These are phyloP conservation scores for Pollenia labialis DNA, from an alignment of 2,888 invertebrate genomes.

Conservation along the genomic window DNA sequence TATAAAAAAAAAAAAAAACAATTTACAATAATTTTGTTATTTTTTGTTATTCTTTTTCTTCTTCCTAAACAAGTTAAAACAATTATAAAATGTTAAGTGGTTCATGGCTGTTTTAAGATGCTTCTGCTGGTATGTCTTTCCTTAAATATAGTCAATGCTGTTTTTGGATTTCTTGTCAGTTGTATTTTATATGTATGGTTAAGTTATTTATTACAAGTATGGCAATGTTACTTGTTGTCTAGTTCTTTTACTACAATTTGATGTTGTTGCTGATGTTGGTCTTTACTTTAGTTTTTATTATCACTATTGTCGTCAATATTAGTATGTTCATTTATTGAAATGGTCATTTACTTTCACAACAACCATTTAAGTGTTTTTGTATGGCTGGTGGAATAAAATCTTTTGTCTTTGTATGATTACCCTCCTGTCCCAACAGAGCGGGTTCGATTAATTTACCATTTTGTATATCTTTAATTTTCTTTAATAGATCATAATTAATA, in stretches of 20 bases:
- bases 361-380: conserved; percentile 85
- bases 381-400: conserved; percentile 93
- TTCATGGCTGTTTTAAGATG: background rate
- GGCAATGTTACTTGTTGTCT: conserved; percentile 51
- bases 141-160: conserved; percentile 23
- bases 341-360: conserved; percentile 81
- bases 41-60: background rate
- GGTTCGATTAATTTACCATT: conserved; percentile 89
- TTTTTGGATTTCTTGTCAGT: background rate
- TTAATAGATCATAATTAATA: conserved; percentile 96
- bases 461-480: conserved; percentile 90
- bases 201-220: conserved; percentile 28
- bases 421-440: conserved; percentile 89
- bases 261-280: background rate
- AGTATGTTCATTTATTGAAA: conserved; percentile 26
- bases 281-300: conserved; percentile 8
- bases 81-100: background rate
- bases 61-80: background rate
- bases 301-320: conserved; percentile 47
- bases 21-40: background rate
- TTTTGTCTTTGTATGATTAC: conserved; percentile 91
- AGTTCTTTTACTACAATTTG: conserved; percentile 35
- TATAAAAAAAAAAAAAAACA: background rate
- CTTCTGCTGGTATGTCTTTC: background rate
- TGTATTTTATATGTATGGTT: conserved; percentile 1